These are phyloP conservation scores for Orussus abietinus DNA, from an alignment of 1,140 invertebrate genomes.

Conservation along the genomic window DNA sequence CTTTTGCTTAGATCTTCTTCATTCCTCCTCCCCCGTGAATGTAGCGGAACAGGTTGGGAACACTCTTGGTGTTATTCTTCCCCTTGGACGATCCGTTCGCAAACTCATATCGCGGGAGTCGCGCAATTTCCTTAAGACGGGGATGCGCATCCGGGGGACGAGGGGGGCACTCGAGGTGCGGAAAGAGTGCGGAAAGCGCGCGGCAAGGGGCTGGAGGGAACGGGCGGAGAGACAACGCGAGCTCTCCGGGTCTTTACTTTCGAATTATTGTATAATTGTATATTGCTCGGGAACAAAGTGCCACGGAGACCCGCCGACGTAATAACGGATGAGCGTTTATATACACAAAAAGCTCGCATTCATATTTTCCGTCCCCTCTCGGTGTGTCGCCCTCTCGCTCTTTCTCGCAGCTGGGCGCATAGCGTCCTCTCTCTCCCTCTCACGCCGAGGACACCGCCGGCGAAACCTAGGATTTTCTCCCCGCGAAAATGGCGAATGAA, in stretches of 20 bases:
- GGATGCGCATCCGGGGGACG: too few species aligned
- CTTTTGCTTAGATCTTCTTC: too few species aligned
- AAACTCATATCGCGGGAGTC: too few species aligned
- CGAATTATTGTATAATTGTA: conserved; percentile 48
- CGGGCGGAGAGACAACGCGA: conserved; percentile 11
- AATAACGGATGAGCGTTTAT: conserved; percentile 41
- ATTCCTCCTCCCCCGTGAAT: too few species aligned
- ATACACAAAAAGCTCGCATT: conserved; percentile 34
- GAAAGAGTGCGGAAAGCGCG: conserved; percentile 7
- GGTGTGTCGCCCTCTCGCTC: conserved; percentile 23
- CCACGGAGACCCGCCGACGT: conserved; percentile 30
- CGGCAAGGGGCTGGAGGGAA: conserved; percentile 18
- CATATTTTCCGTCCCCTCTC: conserved; percentile 14
- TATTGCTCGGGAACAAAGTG: conserved; percentile 40
- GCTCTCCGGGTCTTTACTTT: conserved; percentile 29
- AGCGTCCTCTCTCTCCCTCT: conserved; percentile 9
- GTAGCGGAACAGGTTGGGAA: too few species aligned
- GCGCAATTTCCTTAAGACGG: too few species aligned
- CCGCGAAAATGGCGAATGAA: conserved; percentile 30
- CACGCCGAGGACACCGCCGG: background rate
- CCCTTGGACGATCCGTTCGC: too few species aligned
- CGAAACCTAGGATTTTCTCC: conserved; percentile 18
- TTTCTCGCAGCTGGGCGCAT: conserved; percentile 17
- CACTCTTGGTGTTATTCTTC: too few species aligned
- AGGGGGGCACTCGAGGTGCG: conserved; percentile 5